Percentiles rank a stretch among this genome's conserved stretches.
Conservation (phyloP, 2,797 vertebrate species). For the Sparidentex hasta region DNA sequence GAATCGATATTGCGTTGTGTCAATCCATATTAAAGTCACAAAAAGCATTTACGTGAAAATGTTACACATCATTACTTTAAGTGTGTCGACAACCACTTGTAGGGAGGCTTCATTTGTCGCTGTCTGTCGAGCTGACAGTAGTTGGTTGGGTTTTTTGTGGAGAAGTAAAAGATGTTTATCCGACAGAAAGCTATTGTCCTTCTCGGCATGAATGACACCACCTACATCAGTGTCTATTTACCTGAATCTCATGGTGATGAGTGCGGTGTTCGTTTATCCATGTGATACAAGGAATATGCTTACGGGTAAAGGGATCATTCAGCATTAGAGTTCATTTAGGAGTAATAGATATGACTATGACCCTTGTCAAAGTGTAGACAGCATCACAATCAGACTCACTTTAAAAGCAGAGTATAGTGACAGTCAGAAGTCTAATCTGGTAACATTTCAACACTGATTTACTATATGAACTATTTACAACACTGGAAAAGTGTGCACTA, state of each 20-base stretch:
- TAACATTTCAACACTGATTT: constrained; percentile 23
- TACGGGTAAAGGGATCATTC: constrained; percentile 5
- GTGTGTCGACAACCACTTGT: constrained; percentile 1
- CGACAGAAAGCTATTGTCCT: constrained; percentile 44
- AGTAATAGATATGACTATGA: constrained; percentile 27
- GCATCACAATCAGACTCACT: neutral
- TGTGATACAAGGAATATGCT: constrained; percentile 8
- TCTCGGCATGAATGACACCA: constrained; percentile 11
- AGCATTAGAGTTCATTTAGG: too few species aligned
- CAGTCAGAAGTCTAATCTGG: neutral
- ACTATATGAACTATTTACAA: neutral
- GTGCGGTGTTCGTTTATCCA: constrained; percentile 19
- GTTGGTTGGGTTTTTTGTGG: neutral
- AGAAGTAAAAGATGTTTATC: neutral
- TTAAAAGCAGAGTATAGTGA: constrained; percentile 12
- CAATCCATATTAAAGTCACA: constrained; percentile 17
- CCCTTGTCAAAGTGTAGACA: neutral
- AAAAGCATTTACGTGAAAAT: constrained; percentile 17
- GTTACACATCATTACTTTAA: constrained; percentile 19
- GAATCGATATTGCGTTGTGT: neutral
- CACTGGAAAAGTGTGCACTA: neutral
- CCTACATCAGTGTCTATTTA: constrained; percentile 23
- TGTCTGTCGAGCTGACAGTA: constrained; percentile 22
- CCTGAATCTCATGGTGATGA: constrained; percentile 12
- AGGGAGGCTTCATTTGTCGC: constrained; percentile 7